Percentiles rank a stretch among this genome's conserved stretches.
Evolutionary conservation across 2,888 invertebrate genomes (phyloP).

Genomic region (Serrognathus titanus): DNA sequence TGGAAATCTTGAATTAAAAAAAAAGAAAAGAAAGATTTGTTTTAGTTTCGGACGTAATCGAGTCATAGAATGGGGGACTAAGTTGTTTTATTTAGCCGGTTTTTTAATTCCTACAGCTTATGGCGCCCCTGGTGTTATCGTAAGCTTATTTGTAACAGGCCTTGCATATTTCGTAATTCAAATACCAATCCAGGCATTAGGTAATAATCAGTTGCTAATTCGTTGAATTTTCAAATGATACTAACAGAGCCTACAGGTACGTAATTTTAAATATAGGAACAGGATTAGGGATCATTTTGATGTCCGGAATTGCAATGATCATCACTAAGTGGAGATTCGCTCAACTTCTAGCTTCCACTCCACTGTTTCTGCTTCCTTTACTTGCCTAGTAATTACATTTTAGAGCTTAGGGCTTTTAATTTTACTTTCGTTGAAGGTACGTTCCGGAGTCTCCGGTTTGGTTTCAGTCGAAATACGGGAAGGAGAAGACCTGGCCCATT

Average conservation of each 20-base stretch:
- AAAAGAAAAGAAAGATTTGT: no score
- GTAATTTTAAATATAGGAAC: constrained; percentile 5
- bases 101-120: constrained; percentile 3
- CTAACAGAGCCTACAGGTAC: constrained; percentile 7
- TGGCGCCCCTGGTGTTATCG: background rate
- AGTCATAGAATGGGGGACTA: constrained; percentile 7
- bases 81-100: constrained; percentile 2
- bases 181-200: constrained; percentile 1
- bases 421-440: constrained; percentile 8
- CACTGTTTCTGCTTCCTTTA: constrained; percentile 11
- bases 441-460: constrained; percentile 18
- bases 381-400: constrained; percentile 12
- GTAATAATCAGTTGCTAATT: no score
- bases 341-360: constrained; percentile 2
- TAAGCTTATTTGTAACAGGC: constrained; percentile 8
- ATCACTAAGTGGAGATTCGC: constrained; percentile 13
- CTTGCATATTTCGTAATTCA: constrained; percentile 6
- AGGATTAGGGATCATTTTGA: constrained; percentile 3
- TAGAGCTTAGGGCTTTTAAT: background rate
- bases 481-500: constrained; percentile 8
- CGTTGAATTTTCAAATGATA: constrained; percentile 10
- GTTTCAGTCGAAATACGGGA: constrained; percentile 8
- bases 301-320: background rate
- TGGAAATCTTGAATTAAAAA: background rate
- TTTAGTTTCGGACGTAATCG: constrained; percentile 13